A percentile compares a stretch with the other conserved stretches of the same genome.
phyloP scores from a whole-genome alignment of 2,797 vertebrate species.

The Gymnodraco acuticeps region DNA sequence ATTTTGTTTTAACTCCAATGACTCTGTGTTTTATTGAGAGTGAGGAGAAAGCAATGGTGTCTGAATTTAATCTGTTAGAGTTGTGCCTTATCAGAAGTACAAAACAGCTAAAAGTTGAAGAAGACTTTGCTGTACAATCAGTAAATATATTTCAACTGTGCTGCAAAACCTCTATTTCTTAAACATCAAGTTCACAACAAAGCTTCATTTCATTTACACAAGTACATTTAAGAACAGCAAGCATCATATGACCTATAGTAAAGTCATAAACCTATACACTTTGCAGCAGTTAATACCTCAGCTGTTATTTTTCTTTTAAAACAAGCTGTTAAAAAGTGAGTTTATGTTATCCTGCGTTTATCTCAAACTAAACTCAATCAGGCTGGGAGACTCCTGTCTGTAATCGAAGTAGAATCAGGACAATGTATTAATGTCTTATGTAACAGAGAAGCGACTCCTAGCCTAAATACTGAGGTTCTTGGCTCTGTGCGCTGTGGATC shows the following conservation, averaged over 20 bases:
- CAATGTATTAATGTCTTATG: conserved; percentile 64
- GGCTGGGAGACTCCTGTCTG: conserved; percentile 46
- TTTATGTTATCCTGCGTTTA: background rate
- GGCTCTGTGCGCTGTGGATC: conserved; percentile 57
- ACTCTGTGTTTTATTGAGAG: background rate
- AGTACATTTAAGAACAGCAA: background rate
- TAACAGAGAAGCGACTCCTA: conserved; percentile 63
- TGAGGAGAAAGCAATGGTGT: background rate
- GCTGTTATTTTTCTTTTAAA: background rate
- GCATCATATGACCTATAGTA: background rate
- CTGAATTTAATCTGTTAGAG: background rate
- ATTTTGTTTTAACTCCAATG: background rate
- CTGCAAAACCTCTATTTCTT: background rate
- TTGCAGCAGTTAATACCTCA: conserved; percentile 5
- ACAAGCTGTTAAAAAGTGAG: background rate
- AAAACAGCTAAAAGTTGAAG: background rate
- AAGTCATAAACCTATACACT: background rate
- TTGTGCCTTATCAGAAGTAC: conserved; percentile 11
- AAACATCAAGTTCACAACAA: conserved; percentile 3
- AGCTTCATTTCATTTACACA: background rate
- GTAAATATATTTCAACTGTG: background rate
- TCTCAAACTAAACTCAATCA: conserved; percentile 33
- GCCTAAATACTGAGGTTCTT: conserved; percentile 70
- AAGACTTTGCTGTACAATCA: background rate
- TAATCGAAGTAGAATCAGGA: conserved; percentile 72